Evolutionary conservation across 2,888 invertebrate species (phyloP).

Genomic region (Cryptocephalus primarius): DNA sequence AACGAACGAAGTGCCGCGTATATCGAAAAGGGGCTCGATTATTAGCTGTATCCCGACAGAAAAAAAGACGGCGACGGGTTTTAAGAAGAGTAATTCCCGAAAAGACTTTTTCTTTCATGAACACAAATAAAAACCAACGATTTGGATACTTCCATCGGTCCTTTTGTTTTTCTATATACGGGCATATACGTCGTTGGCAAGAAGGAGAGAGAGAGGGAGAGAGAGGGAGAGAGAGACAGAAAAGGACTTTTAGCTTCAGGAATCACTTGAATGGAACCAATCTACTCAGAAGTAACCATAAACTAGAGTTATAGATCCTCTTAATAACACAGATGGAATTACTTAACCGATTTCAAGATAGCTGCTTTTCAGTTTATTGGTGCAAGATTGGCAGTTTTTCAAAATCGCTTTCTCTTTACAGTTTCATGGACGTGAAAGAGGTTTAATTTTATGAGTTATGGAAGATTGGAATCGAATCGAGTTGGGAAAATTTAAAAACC

Average conservation of each 20-base stretch:
- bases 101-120: conserved; percentile 28
- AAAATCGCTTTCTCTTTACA: neutral
- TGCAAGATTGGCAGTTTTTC: conserved; percentile 8
- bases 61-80: conserved; percentile 6
- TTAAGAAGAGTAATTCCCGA: conserved; percentile 19
- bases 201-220: conserved; percentile 19
- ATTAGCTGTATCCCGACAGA: too few species aligned
- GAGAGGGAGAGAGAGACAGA: conserved; percentile 9
- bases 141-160: conserved; percentile 30
- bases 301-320: conserved; percentile 33
- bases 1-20: too few species aligned
- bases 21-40: too few species aligned
- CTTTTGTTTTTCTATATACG: conserved; percentile 24
- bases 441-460: too few species aligned
- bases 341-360: conserved; percentile 28
- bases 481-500: too few species aligned
- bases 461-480: too few species aligned
- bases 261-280: conserved; percentile 33
- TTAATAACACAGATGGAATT: conserved; percentile 29
- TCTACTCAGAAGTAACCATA: conserved; percentile 27
- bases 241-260: conserved; percentile 29
- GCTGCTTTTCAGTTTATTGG: conserved; percentile 4
- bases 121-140: conserved; percentile 36
- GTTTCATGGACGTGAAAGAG: too few species aligned
- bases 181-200: conserved; percentile 22